phyloP scores from a whole-genome alignment of 2,888 invertebrate genomes.

The Hesperia comma region DNA sequence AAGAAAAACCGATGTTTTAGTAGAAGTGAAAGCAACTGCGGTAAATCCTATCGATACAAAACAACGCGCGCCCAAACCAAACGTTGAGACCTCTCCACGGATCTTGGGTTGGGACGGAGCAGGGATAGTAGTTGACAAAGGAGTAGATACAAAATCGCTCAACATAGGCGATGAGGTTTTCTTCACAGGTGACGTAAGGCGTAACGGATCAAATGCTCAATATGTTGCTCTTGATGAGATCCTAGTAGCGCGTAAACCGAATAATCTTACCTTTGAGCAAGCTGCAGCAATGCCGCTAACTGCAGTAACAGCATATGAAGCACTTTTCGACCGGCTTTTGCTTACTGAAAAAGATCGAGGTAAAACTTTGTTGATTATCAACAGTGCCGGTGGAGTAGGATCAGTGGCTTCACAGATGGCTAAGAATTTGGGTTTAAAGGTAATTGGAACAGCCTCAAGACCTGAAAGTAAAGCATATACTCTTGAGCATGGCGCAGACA shows the following conservation, averaged over 20 bases:
- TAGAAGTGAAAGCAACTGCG: slow-evolving; percentile 71
- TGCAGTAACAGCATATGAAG: slow-evolving; percentile 68
- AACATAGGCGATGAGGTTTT: slow-evolving; percentile 73
- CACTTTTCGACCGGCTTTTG: slow-evolving; percentile 63
- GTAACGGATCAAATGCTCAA: slow-evolving; percentile 70
- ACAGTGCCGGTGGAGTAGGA: slow-evolving; percentile 76
- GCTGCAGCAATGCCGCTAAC: slow-evolving; percentile 75
- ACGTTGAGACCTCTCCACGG: slow-evolving; percentile 58
- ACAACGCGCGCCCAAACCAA: slow-evolving; percentile 65
- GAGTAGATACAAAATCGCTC: slow-evolving; percentile 55
- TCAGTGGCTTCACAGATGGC: slow-evolving; percentile 71
- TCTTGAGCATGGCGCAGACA: slow-evolving; percentile 59
- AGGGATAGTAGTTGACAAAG: slow-evolving; percentile 66
- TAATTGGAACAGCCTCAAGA: slow-evolving; percentile 74
- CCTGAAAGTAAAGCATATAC: slow-evolving; percentile 63
- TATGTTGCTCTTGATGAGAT: slow-evolving; percentile 68
- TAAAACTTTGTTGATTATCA: slow-evolving; percentile 68
- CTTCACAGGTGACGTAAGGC: slow-evolving; percentile 65
- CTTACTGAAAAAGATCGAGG: slow-evolving; percentile 69
- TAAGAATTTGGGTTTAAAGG: slow-evolving; percentile 65
- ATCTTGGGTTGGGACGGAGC: slow-evolving; percentile 76
- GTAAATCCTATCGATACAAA: slow-evolving; percentile 76
- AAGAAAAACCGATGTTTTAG: slow-evolving; percentile 60
- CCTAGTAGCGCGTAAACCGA: slow-evolving; percentile 66
- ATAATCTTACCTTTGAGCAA: slow-evolving; percentile 67